phyloP scores from a whole-genome alignment of 2,888 invertebrate species.

The Apantesis nais region DNA sequence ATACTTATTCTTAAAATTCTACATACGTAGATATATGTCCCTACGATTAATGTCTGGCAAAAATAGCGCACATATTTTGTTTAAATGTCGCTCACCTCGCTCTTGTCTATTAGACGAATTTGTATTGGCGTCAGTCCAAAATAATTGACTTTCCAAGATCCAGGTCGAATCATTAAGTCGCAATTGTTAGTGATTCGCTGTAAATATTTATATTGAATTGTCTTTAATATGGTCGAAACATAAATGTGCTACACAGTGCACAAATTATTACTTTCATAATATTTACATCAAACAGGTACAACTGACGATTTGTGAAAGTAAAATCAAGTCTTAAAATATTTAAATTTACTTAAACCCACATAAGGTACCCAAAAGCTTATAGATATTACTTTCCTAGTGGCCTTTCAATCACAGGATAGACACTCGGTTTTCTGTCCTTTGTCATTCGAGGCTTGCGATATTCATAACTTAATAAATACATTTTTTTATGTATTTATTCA shows the following conservation, averaged over 20 bases:
- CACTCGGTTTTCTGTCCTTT: too few relatives aligned
- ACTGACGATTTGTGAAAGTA: conserved; percentile 10
- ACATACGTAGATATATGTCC: conserved; percentile 22
- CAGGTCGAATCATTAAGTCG: conserved; percentile 47
- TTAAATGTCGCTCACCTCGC: conserved; percentile 78
- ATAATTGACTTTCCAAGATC: conserved; percentile 66
- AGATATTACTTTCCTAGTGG: too few relatives aligned
- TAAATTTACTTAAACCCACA: too few relatives aligned
- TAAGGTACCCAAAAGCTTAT: too few relatives aligned
- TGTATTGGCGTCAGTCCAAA: conserved; percentile 74
- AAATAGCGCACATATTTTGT: conserved; percentile 72
- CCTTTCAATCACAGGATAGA: too few relatives aligned
- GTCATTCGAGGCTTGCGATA: too few relatives aligned
- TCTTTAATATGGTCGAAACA: conserved; percentile 31
- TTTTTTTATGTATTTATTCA: neutral
- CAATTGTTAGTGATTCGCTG: conserved; percentile 37
- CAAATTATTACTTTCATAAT: conserved; percentile 31
- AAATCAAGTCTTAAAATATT: neutral
- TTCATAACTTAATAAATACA: too few relatives aligned
- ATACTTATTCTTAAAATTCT: conserved; percentile 20
- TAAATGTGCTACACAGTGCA: conserved; percentile 32
- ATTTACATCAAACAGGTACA: conserved; percentile 15
- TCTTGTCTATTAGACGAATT: conserved; percentile 65
- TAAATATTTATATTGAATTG: conserved; percentile 63
- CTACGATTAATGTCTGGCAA: conserved; percentile 64